A percentile compares a stretch with the other conserved stretches of the same genome.
These are phyloP conservation scores for Palaemon carinicauda DNA, from an alignment of 1,140 invertebrate species.

Conservation along the genomic window DNA sequence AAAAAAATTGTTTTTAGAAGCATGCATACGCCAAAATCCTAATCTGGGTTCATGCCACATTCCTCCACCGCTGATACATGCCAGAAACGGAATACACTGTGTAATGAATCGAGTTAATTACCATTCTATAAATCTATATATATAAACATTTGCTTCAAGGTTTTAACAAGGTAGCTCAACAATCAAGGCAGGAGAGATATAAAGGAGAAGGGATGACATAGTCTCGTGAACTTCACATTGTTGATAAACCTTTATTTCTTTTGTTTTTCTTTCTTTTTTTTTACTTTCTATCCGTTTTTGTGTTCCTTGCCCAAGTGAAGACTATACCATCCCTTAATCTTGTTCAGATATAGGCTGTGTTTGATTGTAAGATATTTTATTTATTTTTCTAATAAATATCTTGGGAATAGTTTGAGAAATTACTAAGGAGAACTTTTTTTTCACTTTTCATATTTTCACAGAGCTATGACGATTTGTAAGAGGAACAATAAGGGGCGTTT, in stretches of 20 bases:
- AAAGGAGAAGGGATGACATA: not conserved
- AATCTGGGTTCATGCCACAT: too few species aligned
- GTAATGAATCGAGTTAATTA: too few species aligned
- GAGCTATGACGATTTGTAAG: not conserved
- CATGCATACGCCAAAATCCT: too few species aligned
- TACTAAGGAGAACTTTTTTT: not conserved
- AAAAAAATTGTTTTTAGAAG: too few species aligned
- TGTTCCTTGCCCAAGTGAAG: not conserved
- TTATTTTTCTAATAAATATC: not conserved
- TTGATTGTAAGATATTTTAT: conserved; percentile 31
- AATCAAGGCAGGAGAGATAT: conserved; percentile 32
- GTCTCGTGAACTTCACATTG: not conserved
- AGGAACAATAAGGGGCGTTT: too few species aligned
- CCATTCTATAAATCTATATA: conserved; percentile 23
- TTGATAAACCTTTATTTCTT: too few species aligned
- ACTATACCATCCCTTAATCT: not conserved
- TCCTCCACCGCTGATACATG: too few species aligned
- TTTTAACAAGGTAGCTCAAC: conserved; percentile 33
- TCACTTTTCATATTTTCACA: not conserved
- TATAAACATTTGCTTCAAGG: conserved; percentile 23
- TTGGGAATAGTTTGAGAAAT: not conserved
- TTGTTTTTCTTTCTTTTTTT: too few species aligned
- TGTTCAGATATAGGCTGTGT: conserved; percentile 4
- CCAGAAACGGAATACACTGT: too few species aligned
- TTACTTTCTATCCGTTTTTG: not conserved